These are phyloP conservation scores for Montipora capitata DNA, from an alignment of 92 coral and sea anemone species.

Conservation along the genomic window DNA sequence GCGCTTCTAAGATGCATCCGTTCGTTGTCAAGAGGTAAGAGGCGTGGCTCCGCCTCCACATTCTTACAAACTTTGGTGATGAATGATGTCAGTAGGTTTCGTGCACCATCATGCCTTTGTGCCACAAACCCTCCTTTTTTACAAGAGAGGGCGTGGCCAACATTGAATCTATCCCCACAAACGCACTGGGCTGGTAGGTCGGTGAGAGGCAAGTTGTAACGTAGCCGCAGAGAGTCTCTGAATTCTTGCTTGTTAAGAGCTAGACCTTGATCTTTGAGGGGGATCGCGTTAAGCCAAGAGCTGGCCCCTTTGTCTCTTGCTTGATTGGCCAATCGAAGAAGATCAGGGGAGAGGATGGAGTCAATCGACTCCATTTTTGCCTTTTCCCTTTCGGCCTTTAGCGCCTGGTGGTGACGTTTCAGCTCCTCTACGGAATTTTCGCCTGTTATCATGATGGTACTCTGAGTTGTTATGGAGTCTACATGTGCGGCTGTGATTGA, in stretches of 20 bases:
- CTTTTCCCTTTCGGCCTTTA: constrained; percentile 6
- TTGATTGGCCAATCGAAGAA: constrained; percentile 32
- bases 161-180: constrained; percentile 29
- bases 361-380: constrained; percentile 56
- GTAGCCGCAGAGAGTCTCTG: constrained; percentile 44
- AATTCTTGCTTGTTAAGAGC: constrained; percentile 52
- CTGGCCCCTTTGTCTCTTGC: constrained; percentile 69
- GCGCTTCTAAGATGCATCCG: constrained; percentile 43
- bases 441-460: constrained; percentile 54
- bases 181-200: constrained; percentile 4
- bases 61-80: not conserved
- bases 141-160: constrained; percentile 55
- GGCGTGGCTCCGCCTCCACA: constrained; percentile 67
- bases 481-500: no score
- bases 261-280: constrained; percentile 58
- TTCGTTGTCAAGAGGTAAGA: constrained; percentile 63
- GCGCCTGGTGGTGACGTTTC: constrained; percentile 62
- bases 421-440: constrained; percentile 53
- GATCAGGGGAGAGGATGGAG: constrained; percentile 40
- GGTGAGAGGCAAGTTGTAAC: constrained; percentile 1
- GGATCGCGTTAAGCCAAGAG: constrained; percentile 65
- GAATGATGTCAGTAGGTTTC: not conserved
- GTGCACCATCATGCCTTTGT: constrained; percentile 30
- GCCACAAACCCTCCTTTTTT: constrained; percentile 49
- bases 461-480: constrained; percentile 8